These are phyloP conservation scores for Danio rerio DNA, from an alignment of 2,113 vertebrate genomes.

Conservation along the genomic window GRCz12tu NC_133176.1:5008001-5008500, in stretches of 20 bases:
- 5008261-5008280: background rate
- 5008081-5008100: too few relatives aligned
- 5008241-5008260: background rate
- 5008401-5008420: slow-evolving; percentile 23
- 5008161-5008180: background rate
- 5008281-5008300: slow-evolving; percentile 8
- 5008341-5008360: slow-evolving; percentile 29
- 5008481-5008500: background rate
- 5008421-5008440: slow-evolving; percentile 29
- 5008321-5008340: slow-evolving; percentile 28
- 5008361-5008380: slow-evolving; percentile 38
- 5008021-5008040: too few relatives aligned
- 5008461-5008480: slow-evolving; percentile 41
- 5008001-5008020: too few relatives aligned
- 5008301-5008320: slow-evolving; percentile 33
- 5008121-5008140: too few relatives aligned
- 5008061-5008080: too few relatives aligned
- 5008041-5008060: too few relatives aligned
- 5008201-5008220: background rate
- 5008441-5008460: slow-evolving; percentile 22
- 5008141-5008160: background rate
- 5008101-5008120: too few relatives aligned
- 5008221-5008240: background rate
- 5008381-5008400: background rate
- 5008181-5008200: background rate